Percentiles rank a stretch among this genome's conserved stretches.
These are phyloP conservation scores for Bombus pyrosoma DNA, from an alignment of 1,140 invertebrate genomes.

Conservation along the genomic window DNA sequence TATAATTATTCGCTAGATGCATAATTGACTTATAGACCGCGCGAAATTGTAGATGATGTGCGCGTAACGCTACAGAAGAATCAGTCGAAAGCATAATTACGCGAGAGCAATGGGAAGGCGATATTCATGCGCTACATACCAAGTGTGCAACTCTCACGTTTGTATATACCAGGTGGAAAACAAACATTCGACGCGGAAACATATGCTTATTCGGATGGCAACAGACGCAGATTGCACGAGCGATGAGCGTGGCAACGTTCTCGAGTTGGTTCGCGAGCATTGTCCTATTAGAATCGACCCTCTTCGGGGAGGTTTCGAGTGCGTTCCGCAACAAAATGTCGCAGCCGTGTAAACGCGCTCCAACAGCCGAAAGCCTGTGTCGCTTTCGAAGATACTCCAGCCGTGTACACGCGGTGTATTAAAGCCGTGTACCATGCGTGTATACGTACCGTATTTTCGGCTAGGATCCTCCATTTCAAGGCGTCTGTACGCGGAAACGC, in stretches of 20 bases:
- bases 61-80: background rate
- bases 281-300: slow-evolving; percentile 19
- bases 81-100: background rate
- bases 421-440: slow-evolving; percentile 2
- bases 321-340: slow-evolving; percentile 27
- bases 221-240: slow-evolving; percentile 9
- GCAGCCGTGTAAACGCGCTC: slow-evolving; percentile 14
- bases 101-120: background rate
- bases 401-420: slow-evolving; percentile 22
- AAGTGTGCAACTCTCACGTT: background rate
- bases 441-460: slow-evolving; percentile 1
- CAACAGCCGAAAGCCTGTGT: background rate
- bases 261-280: background rate
- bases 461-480: slow-evolving; percentile 6
- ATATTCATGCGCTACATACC: background rate
- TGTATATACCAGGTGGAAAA: background rate
- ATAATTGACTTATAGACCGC: background rate
- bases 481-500: background rate
- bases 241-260: background rate
- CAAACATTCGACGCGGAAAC: slow-evolving; percentile 12
- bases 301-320: slow-evolving; percentile 1
- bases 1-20: too few relatives aligned
- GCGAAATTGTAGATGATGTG: background rate
- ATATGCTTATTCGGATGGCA: slow-evolving; percentile 8
- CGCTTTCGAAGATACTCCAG: slow-evolving; percentile 14